Evolutionary conservation across 2,797 vertebrate species (phyloP).

Genomic region (Alca torda): DNA sequence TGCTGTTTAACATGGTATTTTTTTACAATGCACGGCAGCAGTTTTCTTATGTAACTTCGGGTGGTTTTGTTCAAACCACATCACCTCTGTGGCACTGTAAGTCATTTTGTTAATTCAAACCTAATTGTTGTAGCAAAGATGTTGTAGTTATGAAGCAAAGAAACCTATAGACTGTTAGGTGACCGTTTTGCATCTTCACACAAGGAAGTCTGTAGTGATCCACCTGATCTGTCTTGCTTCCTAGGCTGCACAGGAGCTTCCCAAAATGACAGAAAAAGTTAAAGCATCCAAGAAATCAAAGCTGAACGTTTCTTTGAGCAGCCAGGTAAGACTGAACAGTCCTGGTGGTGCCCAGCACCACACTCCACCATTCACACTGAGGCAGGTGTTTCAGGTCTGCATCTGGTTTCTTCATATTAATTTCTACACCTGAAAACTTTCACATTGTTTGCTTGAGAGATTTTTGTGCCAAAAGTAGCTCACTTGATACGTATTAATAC

Average conservation of each 20-base stretch:
- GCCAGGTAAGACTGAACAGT: constrained; percentile 76
- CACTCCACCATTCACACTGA: fast-evolving
- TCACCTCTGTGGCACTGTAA: not conserved
- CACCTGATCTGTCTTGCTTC: not conserved
- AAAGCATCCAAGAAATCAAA: constrained; percentile 13
- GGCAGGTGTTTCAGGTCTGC: not conserved
- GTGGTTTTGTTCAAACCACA: not conserved
- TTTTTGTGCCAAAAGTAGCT: not conserved
- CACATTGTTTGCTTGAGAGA: not conserved
- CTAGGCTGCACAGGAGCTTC: constrained; percentile 77
- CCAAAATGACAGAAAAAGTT: constrained; percentile 48
- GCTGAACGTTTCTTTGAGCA: constrained; percentile 75
- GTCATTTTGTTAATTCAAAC: not conserved
- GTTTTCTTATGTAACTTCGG: not conserved
- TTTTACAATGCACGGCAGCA: not conserved
- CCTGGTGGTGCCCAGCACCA: not conserved
- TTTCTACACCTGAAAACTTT: not conserved
- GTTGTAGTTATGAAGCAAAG: not conserved
- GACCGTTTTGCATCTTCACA: not conserved
- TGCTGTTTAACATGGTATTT: fast-evolving
- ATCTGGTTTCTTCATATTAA: not conserved
- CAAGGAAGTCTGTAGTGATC: not conserved
- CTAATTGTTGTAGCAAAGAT: not conserved
- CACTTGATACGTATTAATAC: not conserved
- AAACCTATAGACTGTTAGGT: not conserved